Conservation (phyloP, 1,140 invertebrate genomes). For the Bombus affinis region DNA sequence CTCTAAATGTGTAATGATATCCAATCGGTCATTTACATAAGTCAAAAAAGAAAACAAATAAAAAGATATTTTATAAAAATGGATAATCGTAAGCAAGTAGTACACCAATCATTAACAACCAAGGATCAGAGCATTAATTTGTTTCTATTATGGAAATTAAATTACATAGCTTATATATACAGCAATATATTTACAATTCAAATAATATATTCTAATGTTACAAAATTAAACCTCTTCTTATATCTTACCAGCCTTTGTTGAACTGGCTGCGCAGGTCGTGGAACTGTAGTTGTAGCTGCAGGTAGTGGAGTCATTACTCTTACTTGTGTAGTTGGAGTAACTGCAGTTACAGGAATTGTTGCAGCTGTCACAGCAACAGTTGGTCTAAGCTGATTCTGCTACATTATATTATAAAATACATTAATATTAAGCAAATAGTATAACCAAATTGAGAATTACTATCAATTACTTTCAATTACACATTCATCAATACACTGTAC, state of each 20-base stretch:
- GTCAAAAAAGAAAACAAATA: background rate
- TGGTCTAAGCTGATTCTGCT: conserved; percentile 77
- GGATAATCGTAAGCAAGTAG: background rate
- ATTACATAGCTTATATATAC: conserved; percentile 1
- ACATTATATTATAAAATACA: conserved; percentile 37
- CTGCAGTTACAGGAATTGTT: conserved; percentile 73
- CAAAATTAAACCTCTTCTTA: background rate
- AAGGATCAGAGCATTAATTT: background rate
- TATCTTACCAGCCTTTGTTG: conserved; percentile 80
- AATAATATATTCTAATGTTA: background rate
- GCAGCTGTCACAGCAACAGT: conserved; percentile 70
- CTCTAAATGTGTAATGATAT: background rate
- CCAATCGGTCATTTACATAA: background rate
- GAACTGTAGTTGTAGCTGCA: conserved; percentile 76
- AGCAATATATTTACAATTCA: background rate
- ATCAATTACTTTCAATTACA: background rate
- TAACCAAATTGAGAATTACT: conserved; percentile 24
- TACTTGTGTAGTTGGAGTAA: conserved; percentile 83
- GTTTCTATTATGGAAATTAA: background rate
- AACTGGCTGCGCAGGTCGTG: conserved; percentile 78
- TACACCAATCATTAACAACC: background rate
- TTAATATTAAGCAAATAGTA: conserved; percentile 18
- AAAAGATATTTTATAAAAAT: background rate
- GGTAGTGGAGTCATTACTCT: conserved; percentile 83
- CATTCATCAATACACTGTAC: background rate